Conservation (phyloP, 2,797 vertebrate genomes). For the Pseudochromis fuscus region DNA sequence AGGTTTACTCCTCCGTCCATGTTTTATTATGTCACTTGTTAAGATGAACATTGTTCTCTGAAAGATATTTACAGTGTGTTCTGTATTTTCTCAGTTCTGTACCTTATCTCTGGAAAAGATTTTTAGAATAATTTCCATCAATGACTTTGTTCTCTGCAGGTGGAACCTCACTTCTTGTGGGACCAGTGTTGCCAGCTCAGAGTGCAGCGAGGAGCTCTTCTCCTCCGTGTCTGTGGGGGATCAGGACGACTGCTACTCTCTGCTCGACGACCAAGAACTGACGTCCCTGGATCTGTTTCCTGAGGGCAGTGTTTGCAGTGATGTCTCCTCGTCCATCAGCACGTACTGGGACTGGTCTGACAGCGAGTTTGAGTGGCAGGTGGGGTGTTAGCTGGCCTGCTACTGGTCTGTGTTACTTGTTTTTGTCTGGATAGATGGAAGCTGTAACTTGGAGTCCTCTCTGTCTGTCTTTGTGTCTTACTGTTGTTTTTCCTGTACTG, state of each 20-base stretch:
- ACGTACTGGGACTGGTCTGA: constrained; percentile 99
- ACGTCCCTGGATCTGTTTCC: constrained; percentile 97
- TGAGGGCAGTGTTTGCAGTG: constrained; percentile 97
- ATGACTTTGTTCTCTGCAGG: constrained; percentile 75
- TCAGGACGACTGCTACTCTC: constrained; percentile 97
- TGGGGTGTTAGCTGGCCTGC: constrained; percentile 66
- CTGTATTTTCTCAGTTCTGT: too few relatives aligned
- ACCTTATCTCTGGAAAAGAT: not conserved
- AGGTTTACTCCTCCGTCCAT: too few relatives aligned
- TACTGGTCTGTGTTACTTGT: too few relatives aligned
- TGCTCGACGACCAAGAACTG: constrained; percentile 97
- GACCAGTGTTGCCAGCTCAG: constrained; percentile 97
- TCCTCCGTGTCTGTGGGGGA: constrained; percentile 98
- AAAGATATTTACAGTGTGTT: not conserved
- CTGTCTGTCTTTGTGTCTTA: not conserved
- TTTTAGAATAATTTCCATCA: not conserved
- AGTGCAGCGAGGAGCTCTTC: constrained; percentile 98
- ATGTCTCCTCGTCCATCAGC: constrained; percentile 98
- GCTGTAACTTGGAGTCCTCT: not conserved
- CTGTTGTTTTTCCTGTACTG: not conserved
- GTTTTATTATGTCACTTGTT: not conserved
- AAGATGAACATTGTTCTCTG: not conserved
- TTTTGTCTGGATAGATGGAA: not conserved
- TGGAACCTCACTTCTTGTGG: constrained; percentile 99
- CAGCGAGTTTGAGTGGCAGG: constrained; percentile 99